Base-by-base conservation (phyloP, 2,113 vertebrate genomes). In the Oncorhynchus masou region DNA sequence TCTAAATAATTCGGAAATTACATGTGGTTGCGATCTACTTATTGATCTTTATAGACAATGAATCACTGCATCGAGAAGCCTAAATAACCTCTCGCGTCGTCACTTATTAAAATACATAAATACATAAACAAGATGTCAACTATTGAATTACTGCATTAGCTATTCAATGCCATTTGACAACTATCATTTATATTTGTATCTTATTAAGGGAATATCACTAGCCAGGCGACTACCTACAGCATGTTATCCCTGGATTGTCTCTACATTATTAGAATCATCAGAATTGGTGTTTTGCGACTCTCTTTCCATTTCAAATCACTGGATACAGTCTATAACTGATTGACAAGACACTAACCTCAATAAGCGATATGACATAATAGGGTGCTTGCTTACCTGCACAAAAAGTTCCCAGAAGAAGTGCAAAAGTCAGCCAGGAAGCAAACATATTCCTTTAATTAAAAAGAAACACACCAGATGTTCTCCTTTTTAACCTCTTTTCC, bases 341-440 rank as follows among this genome's bases (percentile, higher is more conserved):
- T n/a, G 25, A 27, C 31, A 34, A 34, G 3, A 45, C 25, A 45
- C 31, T 31, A 67, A n/a, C 31, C 34, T 20, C 54, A 27, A 81
- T 3, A 24, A 86, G 75, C 71, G 2, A 6, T 39, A 71, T 39
- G 25, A 64, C 25, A 34, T 57, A 57, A 57, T 75, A 66, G 59
- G 70, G 59, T 62, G n/a, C 91, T 93, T 90, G n/a, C 91, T 93
- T 90, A 96, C 95, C 94, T 94, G 95, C 91, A 89, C 93, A 93
- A 82, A 96, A 89, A 94, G 92, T 93, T 88, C 92, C 95, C 89
- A 93, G 93, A 88, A 45, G 9, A 45, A 95, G 91, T 78, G 93
- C 91, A 82, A 93, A 92, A 88, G 90, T 94, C 84, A 95, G 77
- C 91, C 94, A 88, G 84, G 89, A 85, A 76, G 89, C 86, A 85